A percentile compares a stretch with the other conserved stretches of the same genome.
These are phyloP conservation scores for Sapayoa aenigma DNA, from an alignment of 2,113 vertebrate genomes.

Conservation along the genomic window DNA sequence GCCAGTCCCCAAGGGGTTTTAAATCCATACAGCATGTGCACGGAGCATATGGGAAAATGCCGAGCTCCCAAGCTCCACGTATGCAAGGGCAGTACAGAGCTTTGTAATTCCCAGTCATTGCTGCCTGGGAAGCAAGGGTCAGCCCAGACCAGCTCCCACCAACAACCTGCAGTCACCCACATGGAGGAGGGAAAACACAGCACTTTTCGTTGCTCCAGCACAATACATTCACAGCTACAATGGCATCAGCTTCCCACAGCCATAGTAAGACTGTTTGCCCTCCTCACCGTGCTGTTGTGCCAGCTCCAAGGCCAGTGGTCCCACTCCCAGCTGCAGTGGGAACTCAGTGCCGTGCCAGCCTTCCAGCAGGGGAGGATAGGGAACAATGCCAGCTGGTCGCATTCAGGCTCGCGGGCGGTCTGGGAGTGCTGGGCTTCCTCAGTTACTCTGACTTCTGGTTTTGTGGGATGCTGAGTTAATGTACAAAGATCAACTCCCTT, in stretches of 20 bases:
- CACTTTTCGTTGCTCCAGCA: fast-evolving
- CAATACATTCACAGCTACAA: background rate
- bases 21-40: slow-evolving; percentile 11
- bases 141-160: fast-evolving
- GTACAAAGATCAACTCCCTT: background rate
- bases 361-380: background rate
- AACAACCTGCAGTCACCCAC: background rate
- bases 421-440: background rate
- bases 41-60: slow-evolving; percentile 1
- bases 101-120: fast-evolving
- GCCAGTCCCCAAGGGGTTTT: slow-evolving; percentile 49
- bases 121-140: background rate
- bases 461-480: background rate
- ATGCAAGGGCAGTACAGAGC: background rate
- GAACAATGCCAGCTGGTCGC: background rate
- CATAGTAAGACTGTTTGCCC: fast-evolving
- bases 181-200: background rate
- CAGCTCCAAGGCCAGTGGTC: background rate
- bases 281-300: fast-evolving
- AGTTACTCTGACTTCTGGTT: background rate
- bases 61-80: background rate
- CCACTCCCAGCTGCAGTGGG: fast-evolving
- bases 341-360: background rate
- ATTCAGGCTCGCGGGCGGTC: background rate
- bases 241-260: background rate